Base-by-base conservation (phyloP, 2,113 vertebrate genomes). In the Dasyprocta punctata region DNA sequence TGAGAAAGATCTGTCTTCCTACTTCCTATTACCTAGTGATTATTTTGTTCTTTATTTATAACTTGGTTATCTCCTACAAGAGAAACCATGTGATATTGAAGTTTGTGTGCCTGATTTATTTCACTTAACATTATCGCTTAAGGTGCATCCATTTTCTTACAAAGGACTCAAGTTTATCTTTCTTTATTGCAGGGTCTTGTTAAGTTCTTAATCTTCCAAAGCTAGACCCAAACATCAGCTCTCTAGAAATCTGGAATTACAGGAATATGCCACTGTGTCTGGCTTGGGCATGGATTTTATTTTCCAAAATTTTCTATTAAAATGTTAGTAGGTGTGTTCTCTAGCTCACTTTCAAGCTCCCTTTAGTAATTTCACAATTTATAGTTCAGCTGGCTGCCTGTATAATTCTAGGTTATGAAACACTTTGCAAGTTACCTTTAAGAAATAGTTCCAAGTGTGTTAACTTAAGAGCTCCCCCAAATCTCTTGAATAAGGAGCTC, bases 351-450 rank as follows among this genome's bases (percentile, higher is more conserved):
- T 36, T 69, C n/a, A 86, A 83, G 63, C 24, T 90, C 24, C 24
- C 10, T 75, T 5, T 49, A 67, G 36, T 86, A 54, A 78, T 67
- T 80, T 73, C 38, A 49, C 36, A 83, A 14, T 90, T 78, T 33
- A 69, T 56, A 78, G 87, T 84, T 86, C 16, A 56, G n/a, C 49
- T 82, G 38, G 9, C 33, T 73, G 33, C 49, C 36, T 81, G 75
- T 89, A 47, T 86, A 71, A 96, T 75, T 94, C 49, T 63, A 86
- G 28, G 49, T 90, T 87, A 69, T 61, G 30, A 90, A 71, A 90
- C 8, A 82, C 24, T 80, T 85, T 41, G 44, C 19, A 82, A 89
- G 73, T 69, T 87, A 95, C 8, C 24, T 52, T 84, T 33, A 90
- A 58, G 33, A 52, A 95, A 71, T 36, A 22, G 20, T 19, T 22